phyloP scores from a whole-genome alignment of 37 sponge, comb jelly and placozoan species.

The Cladorhizidae sp. region DNA sequence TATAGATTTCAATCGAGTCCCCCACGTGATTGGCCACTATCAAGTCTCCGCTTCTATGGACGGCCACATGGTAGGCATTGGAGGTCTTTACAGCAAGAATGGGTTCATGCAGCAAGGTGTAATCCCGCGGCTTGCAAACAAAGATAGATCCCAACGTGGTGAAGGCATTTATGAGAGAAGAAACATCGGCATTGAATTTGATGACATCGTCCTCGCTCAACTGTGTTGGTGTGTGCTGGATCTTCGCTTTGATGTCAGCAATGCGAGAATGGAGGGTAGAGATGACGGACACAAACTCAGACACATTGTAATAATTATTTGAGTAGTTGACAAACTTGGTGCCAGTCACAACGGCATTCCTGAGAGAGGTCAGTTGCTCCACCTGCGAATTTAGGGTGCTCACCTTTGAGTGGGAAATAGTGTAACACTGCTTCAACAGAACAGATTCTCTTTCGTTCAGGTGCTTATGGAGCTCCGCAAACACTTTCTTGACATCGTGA shows the following conservation, averaged over 20 bases:
- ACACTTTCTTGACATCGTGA: not conserved
- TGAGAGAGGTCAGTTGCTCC: slow-evolving; percentile 8
- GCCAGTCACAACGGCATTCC: not conserved
- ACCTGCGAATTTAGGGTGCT: not conserved
- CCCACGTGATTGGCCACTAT: slow-evolving; percentile 4
- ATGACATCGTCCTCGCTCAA: slow-evolving; percentile 18
- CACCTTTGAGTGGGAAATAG: not conserved
- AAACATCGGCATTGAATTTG: not conserved
- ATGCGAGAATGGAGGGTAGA: slow-evolving; percentile 5
- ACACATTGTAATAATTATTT: not conserved
- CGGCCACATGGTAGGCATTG: slow-evolving; percentile 4
- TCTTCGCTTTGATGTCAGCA: not conserved
- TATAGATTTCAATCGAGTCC: not conserved
- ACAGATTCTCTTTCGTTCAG: slow-evolving; percentile 4
- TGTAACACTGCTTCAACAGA: not conserved
- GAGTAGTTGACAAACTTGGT: not conserved
- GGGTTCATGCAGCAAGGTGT: not conserved
- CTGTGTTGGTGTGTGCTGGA: not conserved
- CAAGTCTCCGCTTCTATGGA: slow-evolving; percentile 5
- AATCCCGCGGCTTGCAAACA: not conserved
- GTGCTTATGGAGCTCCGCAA: not conserved
- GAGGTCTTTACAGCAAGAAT: not conserved
- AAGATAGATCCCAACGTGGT: not conserved
- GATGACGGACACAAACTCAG: slow-evolving; percentile 10
- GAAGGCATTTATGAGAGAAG: not conserved